Base-by-base conservation (phyloP, 2,888 invertebrate genomes). In the Oscheius myriophilus region DNA sequence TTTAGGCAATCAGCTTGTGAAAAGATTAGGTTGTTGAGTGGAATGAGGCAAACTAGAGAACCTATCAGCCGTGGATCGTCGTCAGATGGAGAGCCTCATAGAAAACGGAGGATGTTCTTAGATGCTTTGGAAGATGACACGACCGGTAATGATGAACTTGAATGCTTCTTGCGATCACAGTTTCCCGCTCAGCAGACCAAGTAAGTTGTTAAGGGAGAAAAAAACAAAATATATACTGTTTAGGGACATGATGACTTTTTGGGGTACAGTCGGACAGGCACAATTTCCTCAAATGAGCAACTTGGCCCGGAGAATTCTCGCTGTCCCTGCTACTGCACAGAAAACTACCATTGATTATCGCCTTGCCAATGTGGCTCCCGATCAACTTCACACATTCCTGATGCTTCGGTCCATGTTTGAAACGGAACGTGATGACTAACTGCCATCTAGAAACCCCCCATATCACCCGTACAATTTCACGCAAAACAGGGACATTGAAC, bases 241-340 rank as follows among this genome's bases (percentile, higher is more conserved):
- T n/a, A 82, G 83, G 72, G 78, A 80, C 59, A 75, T 84, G 52
- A 77, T 80, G 59, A 76, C 76, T 26, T 84, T 84, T 72, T 84
- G 84, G 84, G 75, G 76, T 18, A 75, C 78, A 23, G 71, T 74
- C 18, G 83, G 84, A 12, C 77, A 77, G 43, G 46, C 70, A 9
- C 77, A 83, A 43, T 84, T 82, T 69, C 83, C 83, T 11, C 63
- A 70, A 6, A 69, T 84, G 39, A 66, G 78, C n/a, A 59, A 69
- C 1, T 62, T 84, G 39, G 82, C 82, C 2, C 80, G 83, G 18
- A 74, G 80, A n/a, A 69, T 61, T 11, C 59, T 76, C n/a, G 69
- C 73, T 54, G 73, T 69, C 7, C 76, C 72, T 11, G 74, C 76
- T 0, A 71, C 70, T 9, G 76, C 76, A n/a, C 76, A 74, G 33